Conservation (phyloP, 1,140 invertebrate species). For the Drosophila mayri region DNA sequence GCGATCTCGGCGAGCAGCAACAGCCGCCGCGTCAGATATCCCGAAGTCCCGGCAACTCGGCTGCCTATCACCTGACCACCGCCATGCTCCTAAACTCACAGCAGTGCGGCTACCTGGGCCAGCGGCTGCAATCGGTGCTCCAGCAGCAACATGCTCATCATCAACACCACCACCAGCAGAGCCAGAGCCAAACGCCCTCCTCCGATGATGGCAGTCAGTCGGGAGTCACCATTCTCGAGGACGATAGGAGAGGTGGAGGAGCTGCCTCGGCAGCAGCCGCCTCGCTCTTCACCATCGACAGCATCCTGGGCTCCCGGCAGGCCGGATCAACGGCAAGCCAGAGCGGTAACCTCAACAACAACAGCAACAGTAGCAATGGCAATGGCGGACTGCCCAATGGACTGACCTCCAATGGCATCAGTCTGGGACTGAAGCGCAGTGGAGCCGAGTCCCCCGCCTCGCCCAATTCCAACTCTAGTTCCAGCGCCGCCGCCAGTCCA, state of each 20-base stretch:
- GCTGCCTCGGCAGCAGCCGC: slow-evolving; percentile 87
- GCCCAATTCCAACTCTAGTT: slow-evolving; percentile 79
- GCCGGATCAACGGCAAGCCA: slow-evolving; percentile 11
- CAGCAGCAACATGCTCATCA: slow-evolving; percentile 63
- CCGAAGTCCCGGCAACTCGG: slow-evolving; percentile 57
- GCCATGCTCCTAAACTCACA: slow-evolving; percentile 84
- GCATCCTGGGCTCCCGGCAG: slow-evolving; percentile 87
- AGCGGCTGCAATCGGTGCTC: slow-evolving; percentile 76
- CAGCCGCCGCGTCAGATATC: slow-evolving; percentile 64
- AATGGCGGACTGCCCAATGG: slow-evolving; percentile 34
- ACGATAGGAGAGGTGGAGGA: slow-evolving; percentile 85
- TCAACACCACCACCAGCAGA: slow-evolving; percentile 46
- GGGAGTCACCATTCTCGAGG: slow-evolving; percentile 73
- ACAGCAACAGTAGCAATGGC: slow-evolving; percentile 24
- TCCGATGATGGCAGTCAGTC: slow-evolving; percentile 83
- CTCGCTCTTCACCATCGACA: slow-evolving; percentile 92
- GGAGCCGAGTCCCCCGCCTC: slow-evolving; percentile 78
- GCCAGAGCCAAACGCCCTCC: slow-evolving; percentile 73
- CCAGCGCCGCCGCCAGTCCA: slow-evolving; percentile 85
- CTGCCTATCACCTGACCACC: slow-evolving; percentile 79
- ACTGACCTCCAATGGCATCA: slow-evolving; percentile 38
- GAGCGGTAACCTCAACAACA: slow-evolving; percentile 44
- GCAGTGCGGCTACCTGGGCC: slow-evolving; percentile 81
- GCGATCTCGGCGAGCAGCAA: slow-evolving; percentile 66
- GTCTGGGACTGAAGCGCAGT: slow-evolving; percentile 56